Conservation (phyloP, 2,888 invertebrate species). For the Mesorhabditis belari region DNA sequence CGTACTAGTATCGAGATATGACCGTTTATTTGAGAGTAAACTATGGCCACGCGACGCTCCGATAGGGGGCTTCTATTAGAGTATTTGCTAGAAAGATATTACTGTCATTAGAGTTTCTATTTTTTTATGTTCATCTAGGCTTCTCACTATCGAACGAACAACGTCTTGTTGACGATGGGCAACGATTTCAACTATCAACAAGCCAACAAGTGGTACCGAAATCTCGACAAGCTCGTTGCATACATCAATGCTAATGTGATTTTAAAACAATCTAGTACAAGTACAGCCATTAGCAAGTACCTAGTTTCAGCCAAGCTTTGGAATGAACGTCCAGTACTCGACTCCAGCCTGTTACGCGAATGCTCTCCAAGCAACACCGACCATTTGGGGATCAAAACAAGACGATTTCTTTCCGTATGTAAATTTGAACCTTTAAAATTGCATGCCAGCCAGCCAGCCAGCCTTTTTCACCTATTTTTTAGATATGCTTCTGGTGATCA, state of each 20-base stretch:
- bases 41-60: no score
- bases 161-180: slow-evolving; percentile 79
- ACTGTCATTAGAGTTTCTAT: not conserved
- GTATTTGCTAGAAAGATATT: not conserved
- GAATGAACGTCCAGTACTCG: slow-evolving; percentile 66
- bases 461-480: slow-evolving; percentile 29
- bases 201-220: slow-evolving; percentile 73
- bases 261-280: not conserved
- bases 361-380: slow-evolving; percentile 32
- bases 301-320: slow-evolving; percentile 51
- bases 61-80: no score
- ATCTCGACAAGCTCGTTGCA: slow-evolving; percentile 78
- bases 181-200: slow-evolving; percentile 79
- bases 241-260: slow-evolving; percentile 61
- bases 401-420: slow-evolving; percentile 83
- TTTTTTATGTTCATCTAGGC: slow-evolving; percentile 57
- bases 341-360: slow-evolving; percentile 60
- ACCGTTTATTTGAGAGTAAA: no score
- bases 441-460: no score
- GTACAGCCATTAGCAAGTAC: not conserved
- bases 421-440: no score
- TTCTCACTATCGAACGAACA: slow-evolving; percentile 64
- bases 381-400: slow-evolving; percentile 65
- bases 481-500: slow-evolving; percentile 69
- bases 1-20: no score